Evolutionary conservation across 2,113 vertebrate species (phyloP), one percentile per base, ranked within the genome.

Genomic region (Campylomormyrus tamandua): DNA sequence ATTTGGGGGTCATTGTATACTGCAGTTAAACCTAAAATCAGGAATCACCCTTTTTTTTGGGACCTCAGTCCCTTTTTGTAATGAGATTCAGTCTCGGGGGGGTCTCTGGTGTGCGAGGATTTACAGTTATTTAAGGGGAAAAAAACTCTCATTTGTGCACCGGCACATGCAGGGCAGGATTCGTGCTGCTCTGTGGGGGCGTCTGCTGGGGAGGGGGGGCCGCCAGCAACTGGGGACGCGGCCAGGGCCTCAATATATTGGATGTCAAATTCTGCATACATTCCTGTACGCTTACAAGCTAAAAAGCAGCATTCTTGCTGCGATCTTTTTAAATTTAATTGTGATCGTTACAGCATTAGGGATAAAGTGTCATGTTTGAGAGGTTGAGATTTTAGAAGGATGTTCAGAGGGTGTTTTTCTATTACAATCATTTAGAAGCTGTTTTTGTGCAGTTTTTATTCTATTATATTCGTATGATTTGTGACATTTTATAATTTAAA

Each of bases 171-270:
- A 24, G 13, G 35, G 77, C 35, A 6, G 83, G 90, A 92, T 5
- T 66, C 90, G 77, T 89, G 58, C 89, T 90, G 90, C 92, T 91
- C 91, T 91, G n/a, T 11, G 62, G 62, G 62, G 58, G 90, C 91
- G 90, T 94, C 90, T 7, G 35, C 13, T 5, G 7, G 39, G 11
- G 77, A 19, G 52, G 52, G 52, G 5, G 52, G 52, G 52, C 83
- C 90, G 92, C 91, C 92, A 91, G 93, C 93, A 95, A 94, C 92
- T 92, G 92, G 94, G 90, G 89, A 89, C 93, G 87, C 91, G 90
- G 94, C 1, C 93, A 83, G 13, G 17, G 31, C 39, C 49, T 3
- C 11, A 0, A 35, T 21, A 46, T 86, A 45, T 89, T 42, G 24
- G 24, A 70, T 70, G 83, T 90, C 89, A 31, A 27, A 50, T 49